Evolutionary conservation across 92 coral and sea anemone species (phyloP).

Genomic region (Parazoanthus darwini): DNA sequence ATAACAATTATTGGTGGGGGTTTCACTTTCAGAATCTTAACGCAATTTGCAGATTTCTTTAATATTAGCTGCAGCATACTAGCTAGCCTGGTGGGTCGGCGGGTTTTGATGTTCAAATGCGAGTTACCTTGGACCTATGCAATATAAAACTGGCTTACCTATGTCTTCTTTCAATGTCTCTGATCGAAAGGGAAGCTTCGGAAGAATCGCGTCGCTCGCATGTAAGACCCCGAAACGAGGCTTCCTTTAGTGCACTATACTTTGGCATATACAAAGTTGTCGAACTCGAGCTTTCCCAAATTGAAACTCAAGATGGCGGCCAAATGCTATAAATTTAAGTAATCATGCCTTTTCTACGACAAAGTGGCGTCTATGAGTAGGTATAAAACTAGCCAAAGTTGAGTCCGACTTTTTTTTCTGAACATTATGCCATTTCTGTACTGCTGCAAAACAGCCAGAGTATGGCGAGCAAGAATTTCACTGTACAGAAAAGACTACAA

Average conservation of each 20-base stretch:
- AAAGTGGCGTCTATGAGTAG: not conserved
- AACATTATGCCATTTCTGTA: conserved; percentile 8
- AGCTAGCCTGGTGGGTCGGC: too few species aligned
- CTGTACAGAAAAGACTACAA: conserved; percentile 38
- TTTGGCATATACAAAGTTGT: conserved; percentile 9
- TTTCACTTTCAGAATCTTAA: too few species aligned
- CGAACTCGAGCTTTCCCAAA: not conserved
- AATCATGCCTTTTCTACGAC: not conserved
- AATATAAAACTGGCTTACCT: too few species aligned
- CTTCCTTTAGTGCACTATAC: not conserved
- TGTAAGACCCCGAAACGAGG: not conserved
- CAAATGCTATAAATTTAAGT: not conserved
- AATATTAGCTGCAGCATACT: too few species aligned
- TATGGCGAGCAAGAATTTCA: conserved; percentile 42
- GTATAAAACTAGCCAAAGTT: not conserved
- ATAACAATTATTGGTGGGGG: too few species aligned
- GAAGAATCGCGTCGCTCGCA: too few species aligned
- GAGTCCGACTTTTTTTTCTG: not conserved
- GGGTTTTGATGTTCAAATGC: too few species aligned
- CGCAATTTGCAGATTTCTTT: too few species aligned
- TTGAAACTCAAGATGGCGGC: not conserved
- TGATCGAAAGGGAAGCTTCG: too few species aligned
- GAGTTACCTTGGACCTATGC: too few species aligned
- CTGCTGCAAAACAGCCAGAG: conserved; percentile 32
- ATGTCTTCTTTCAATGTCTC: too few species aligned